Conservation (phyloP, 2,797 vertebrate species). For the Syndactyla subalaris region DNA sequence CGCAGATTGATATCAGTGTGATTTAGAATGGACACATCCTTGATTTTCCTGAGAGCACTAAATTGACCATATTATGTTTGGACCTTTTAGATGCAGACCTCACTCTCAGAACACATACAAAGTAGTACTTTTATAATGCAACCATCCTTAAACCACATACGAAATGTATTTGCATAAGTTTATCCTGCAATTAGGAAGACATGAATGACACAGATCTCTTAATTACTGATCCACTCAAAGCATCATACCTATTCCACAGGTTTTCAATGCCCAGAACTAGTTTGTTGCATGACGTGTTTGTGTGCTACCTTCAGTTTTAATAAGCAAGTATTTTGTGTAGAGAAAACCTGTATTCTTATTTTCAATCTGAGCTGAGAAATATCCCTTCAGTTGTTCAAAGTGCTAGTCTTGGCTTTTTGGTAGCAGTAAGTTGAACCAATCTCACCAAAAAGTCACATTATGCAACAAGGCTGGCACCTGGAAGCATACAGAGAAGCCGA, state of each 20-base stretch:
- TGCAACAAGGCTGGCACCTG: background rate
- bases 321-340: background rate
- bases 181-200: background rate
- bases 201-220: background rate
- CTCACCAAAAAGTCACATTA: background rate
- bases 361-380: background rate
- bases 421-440: background rate
- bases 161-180: background rate
- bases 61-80: background rate
- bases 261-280: background rate
- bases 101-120: background rate
- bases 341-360: background rate
- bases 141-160: background rate
- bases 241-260: background rate
- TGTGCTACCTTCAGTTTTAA: background rate
- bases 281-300: background rate
- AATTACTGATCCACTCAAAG: background rate
- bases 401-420: background rate
- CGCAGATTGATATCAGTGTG: background rate
- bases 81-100: background rate
- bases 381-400: background rate
- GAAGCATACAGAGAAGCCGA: background rate
- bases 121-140: background rate
- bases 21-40: background rate
- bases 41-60: background rate